Evolutionary conservation across 2,888 invertebrate species (phyloP).

Genomic region (Erebia aethiops): DNA sequence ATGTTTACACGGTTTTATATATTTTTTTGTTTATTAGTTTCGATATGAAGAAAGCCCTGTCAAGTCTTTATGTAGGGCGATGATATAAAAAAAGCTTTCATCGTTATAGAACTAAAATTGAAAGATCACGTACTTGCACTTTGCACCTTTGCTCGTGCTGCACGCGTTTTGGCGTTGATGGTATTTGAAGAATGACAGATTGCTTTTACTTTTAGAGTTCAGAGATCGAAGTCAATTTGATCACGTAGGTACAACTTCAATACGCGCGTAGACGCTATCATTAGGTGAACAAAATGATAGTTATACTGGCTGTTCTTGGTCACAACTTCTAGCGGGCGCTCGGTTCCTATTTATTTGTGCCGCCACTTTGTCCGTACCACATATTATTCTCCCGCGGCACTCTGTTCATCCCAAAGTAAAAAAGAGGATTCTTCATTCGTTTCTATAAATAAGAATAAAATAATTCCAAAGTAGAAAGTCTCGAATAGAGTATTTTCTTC

Average conservation of each 20-base stretch:
- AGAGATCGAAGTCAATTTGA: conserved; percentile 11
- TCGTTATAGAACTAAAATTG: conserved; percentile 14
- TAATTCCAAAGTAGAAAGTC: conserved; percentile 27
- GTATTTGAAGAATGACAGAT: conserved; percentile 16
- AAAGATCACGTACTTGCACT: conserved; percentile 21
- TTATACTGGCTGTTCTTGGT: background rate
- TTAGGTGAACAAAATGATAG: background rate
- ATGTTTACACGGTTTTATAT: background rate
- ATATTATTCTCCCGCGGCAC: background rate
- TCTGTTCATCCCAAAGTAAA: background rate
- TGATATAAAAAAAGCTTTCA: conserved; percentile 15
- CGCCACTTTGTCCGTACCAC: background rate
- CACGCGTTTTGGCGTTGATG: conserved; percentile 16
- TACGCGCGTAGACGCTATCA: background rate
- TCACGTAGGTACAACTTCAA: conserved; percentile 4
- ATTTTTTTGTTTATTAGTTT: background rate
- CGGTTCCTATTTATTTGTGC: background rate
- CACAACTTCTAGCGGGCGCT: background rate
- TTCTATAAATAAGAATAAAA: conserved; percentile 8
- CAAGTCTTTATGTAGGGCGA: conserved; percentile 12
- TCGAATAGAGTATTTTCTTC: conserved; percentile 29
- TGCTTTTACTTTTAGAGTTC: conserved; percentile 13
- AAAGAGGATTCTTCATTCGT: background rate
- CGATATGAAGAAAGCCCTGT: background rate
- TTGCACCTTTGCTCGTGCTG: conserved; percentile 18